Evolutionary conservation across 2,888 invertebrate genomes (phyloP), one percentile per base, ranked within the genome.

Genomic region (Drosophila stalkeri): DNA sequence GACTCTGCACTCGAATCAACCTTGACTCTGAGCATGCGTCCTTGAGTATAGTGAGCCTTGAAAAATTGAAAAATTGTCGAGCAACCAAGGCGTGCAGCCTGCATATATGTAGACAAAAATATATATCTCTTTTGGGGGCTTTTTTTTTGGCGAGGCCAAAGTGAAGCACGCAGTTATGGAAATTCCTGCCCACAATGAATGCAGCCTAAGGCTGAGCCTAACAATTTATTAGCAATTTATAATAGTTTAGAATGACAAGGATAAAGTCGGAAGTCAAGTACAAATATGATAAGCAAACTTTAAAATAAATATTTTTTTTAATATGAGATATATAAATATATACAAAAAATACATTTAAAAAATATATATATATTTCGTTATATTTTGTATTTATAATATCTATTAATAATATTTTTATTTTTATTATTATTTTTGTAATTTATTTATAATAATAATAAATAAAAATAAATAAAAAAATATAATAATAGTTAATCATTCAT

Each of bases 11-110:
- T 63, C 72, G 56, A 63, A 69, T 37, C 70, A 65, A 61, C 83
- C 89, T 83, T 83, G 89, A 86, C 83, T 80, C 80, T 87, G 82
- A 71, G 70, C 47, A 12, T 44, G 33, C 73, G 86, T 86, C 83
- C 89, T 88, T 86, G 89, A 57, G 43, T 41, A 47, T 20, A 52
- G 54, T 51, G 54, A 64, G 63, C 68, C 79, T 82, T 69, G 80
- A 57, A 57, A 82, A 79, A 84, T 87, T 87, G 72, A 71, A 86
- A 87, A 81, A 81, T 78, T 71, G 81, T 83, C 54, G 70, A 75
- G 70, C 75, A 16, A 18, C 72, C 44, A 52, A 69, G 52, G 44
- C 52, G n/a, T 18, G 18, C 16, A 23, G 23, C 59, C 59, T 16
- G n/a, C 31, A 39, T 37, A 27, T 27, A 12, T 16, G 27, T 41